Evolutionary conservation across 2,888 invertebrate species (phyloP), one percentile per base, ranked within the genome.

Genomic region (Neoaliturus tenellus): DNA sequence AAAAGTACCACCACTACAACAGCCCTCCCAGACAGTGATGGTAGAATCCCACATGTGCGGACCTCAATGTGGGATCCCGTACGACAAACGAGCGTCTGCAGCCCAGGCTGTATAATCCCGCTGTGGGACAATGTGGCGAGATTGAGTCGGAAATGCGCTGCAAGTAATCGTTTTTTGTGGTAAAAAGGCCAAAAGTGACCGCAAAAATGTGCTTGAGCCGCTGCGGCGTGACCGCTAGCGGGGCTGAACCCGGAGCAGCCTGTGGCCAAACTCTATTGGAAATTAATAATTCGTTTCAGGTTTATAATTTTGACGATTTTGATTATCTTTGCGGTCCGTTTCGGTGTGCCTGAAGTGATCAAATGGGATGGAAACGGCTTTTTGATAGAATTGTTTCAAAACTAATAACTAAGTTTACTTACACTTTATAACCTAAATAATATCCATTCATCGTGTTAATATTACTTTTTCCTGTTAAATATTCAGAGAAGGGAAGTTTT

Each of bases 151-250:
- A 55, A 55, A 55, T 55, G 55, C 55, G 55, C 67, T 41, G 39
- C 41, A 23, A 73, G 41, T 75, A 75, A 75, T 48, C 23, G 31
- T 28, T 75, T 75, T 78, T 78, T 78, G 78, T 78, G 78, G 78
- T 78, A 78, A 78, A 55, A 31, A 78, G 33, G 44, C 55, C 33
- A 78, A 55, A 55, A 78, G 48, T 78, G 55, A 78, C 78, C 78
- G 20, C 78, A 78, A 23, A 31, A 41, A 35, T 44, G 73, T 23
- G 73, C 39, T 44, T 44, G 28, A 44, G 6, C 44, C 25, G 17
- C 44, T 44, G 28, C 73, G n/a, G 41, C 23, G 44, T 44, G 41
- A 28, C 73, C 44, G 73, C 73, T 25, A 0, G n/a, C 20, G 3
- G 10, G 10, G 25, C 28, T 3, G 14, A 48, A n/a, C 35, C 35